Base-by-base conservation (phyloP, 1,140 invertebrate genomes). In the Dermatophagoides farinae region DNA sequence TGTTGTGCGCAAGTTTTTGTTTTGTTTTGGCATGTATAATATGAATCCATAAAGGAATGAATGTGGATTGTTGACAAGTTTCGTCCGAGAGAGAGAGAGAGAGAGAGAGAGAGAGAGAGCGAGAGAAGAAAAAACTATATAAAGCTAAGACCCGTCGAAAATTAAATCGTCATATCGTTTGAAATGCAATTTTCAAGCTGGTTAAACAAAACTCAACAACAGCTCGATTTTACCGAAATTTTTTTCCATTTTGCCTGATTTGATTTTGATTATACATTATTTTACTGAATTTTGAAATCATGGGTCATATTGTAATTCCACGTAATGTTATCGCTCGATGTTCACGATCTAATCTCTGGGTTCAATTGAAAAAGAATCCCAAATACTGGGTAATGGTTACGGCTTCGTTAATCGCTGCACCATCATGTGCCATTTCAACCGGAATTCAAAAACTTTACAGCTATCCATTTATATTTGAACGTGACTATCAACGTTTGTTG, bases 251-350 rank as follows among this genome's bases (percentile, higher is more conserved):
- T 10, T 20, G 1, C 43, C 43, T 44, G 18, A n/a, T 44, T 44
- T 20, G 10, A 44, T 44, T 44, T 44, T 16, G 1, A 44, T 44
- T 44, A 2, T 2, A n/a, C 41, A 43, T 11, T 11, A 10, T n/a
- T 11, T 11, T 20, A n/a, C 43, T 44, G 14, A 4, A 5, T 25
- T 25, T 5, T 8, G 39, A 14, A 38, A 55, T n/a, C 53, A 55
- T 55, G 53, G 53, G 53, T 23, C 53, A 55, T 14, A 55, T 55
- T 23, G 53, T 55, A 38, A 55, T 55, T 55, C 53, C 53, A 20
- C 53, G 53, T 25, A 55, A 55, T 23, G 53, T 55, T 5, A 55
- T 55, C 25, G 14, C 53, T 14, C 14, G 14, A 14, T 11, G 14
- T 11, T 55, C 53, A 37, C 14, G 25, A 23, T 18, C 25, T 5